Evolutionary conservation across 2,797 vertebrate genomes (phyloP).

Genomic region (Pterois miles): DNA sequence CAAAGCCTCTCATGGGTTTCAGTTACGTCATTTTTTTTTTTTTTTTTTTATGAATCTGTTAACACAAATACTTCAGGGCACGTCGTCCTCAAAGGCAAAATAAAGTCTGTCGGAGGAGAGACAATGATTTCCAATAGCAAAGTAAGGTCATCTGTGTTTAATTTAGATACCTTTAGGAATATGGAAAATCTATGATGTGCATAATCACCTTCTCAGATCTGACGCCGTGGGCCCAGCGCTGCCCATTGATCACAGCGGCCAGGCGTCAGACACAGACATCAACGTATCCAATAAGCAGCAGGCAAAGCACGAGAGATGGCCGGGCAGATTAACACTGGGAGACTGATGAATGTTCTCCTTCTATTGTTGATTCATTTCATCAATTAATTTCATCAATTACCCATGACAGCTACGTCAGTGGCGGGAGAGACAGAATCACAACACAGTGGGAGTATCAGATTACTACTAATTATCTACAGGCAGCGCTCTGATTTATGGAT

Average conservation of each 20-base stretch:
- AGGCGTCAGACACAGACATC: slow-evolving; percentile 45
- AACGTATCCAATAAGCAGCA: slow-evolving; percentile 17
- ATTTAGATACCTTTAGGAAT: slow-evolving; percentile 68
- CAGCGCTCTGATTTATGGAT: slow-evolving; percentile 45
- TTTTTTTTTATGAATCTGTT: slow-evolving; percentile 27
- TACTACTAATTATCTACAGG: slow-evolving; percentile 46
- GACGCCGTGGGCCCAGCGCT: background rate
- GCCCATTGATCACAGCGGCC: slow-evolving; percentile 53
- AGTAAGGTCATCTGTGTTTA: slow-evolving; percentile 71
- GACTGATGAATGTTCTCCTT: slow-evolving; percentile 51
- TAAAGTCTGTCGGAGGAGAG: slow-evolving; percentile 42
- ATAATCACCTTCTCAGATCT: slow-evolving; percentile 60
- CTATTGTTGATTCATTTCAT: slow-evolving; percentile 52
- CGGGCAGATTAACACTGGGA: slow-evolving; percentile 37
- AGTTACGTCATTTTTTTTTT: slow-evolving; percentile 28
- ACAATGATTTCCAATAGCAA: slow-evolving; percentile 69
- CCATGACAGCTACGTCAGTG: slow-evolving; percentile 23
- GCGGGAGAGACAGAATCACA: slow-evolving; percentile 14
- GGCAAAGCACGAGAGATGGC: slow-evolving; percentile 10
- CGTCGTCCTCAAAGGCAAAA: slow-evolving; percentile 61
- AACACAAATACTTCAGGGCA: slow-evolving; percentile 34
- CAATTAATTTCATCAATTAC: slow-evolving; percentile 69
- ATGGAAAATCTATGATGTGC: slow-evolving; percentile 74
- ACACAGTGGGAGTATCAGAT: slow-evolving; percentile 43
- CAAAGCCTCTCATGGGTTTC: slow-evolving; percentile 26